Evolutionary conservation across 2,888 invertebrate species (phyloP), one percentile per base, ranked within the genome.

Genomic region (Drosophila formosana): DNA sequence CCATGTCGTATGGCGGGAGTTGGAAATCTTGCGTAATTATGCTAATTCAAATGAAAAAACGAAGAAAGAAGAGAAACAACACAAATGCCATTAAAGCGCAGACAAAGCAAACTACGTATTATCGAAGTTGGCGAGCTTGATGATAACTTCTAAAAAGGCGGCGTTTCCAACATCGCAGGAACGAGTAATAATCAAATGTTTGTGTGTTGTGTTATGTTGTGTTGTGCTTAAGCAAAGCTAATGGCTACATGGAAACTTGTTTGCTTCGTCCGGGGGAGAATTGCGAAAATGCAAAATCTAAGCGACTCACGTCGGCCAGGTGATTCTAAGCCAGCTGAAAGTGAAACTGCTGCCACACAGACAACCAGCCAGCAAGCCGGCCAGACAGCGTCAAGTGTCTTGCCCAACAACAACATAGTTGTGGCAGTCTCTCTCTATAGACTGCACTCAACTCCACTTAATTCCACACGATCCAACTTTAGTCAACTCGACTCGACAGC

Each of bases 301-400:
- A 76, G 37, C 72, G 57, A 51, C 64, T 47, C 23, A 11, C 55
- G 55, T 3, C 39, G 56, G 13, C 64, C 79, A 76, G 81, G 53
- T 68, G 79, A 88, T 89, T 82, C 89, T 89, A 87, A 75, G 75
- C 88, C 39, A 79, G 67, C 89, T 84, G 89, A 84, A 84, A 84
- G 83, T 82, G 89, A 84, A 84, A 84, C 89, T 66, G 63, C 60
- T 41, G 39, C 39, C 30, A 30, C 30, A 30, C 37, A 30, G 50
- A 26, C 39, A 46, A 13, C n/a, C 58, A 53, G 34, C 37, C 28
- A 45, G 56, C 28, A 25, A 52, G 51, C 41, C 50, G 43, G 25
- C 26, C 41, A 77, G 25, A 43, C 58, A 37, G 30, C 62, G 45
- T n/a, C 77, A 76, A 72, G 77, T 80, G 65, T 72, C 70, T 88